These are phyloP conservation scores for Entomobrya multifasciata DNA, from an alignment of 2,888 invertebrate genomes.

Conservation along the genomic window DNA sequence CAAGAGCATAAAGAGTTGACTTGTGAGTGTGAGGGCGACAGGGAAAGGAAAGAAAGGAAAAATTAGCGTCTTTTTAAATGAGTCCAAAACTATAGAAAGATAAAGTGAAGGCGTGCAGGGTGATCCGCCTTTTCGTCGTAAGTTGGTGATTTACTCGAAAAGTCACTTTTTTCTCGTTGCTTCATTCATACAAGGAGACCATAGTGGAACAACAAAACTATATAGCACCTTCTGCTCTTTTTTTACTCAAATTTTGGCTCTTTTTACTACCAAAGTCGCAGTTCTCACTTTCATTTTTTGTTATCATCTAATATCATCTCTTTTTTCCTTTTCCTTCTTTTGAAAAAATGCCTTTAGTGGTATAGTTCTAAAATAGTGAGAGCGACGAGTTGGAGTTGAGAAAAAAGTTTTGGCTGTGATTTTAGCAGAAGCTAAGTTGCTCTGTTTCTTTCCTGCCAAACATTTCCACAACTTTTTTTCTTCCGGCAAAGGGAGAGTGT, in stretches of 20 bases:
- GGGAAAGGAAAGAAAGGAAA: conserved; percentile 37
- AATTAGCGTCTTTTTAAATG: conserved; percentile 70
- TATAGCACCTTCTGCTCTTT: conserved; percentile 45
- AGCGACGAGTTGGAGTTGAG: conserved; percentile 40
- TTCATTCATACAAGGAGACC: conserved; percentile 30
- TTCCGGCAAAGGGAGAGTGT: conserved; percentile 10
- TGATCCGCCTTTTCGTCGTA: conserved; percentile 68
- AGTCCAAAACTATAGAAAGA: conserved; percentile 64
- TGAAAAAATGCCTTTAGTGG: background rate
- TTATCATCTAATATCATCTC: conserved; percentile 46
- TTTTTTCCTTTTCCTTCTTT: background rate
- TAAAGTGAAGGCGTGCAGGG: conserved; percentile 66
- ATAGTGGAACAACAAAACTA: conserved; percentile 2
- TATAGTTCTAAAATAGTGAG: background rate
- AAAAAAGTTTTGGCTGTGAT: conserved; percentile 23
- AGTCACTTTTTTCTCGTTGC: conserved; percentile 53
- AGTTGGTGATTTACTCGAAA: conserved; percentile 66
- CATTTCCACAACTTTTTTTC: conserved; percentile 23
- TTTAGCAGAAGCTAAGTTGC: conserved; percentile 2
- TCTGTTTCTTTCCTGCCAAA: conserved; percentile 59
- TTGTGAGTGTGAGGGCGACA: background rate
- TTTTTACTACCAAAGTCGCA: background rate
- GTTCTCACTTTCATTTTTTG: conserved; percentile 62
- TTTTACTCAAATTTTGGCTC: conserved; percentile 34
- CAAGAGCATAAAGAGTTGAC: background rate